These are phyloP conservation scores for Iphiclides podalirius DNA, from an alignment of 2,888 invertebrate genomes.

Conservation along the genomic window DNA sequence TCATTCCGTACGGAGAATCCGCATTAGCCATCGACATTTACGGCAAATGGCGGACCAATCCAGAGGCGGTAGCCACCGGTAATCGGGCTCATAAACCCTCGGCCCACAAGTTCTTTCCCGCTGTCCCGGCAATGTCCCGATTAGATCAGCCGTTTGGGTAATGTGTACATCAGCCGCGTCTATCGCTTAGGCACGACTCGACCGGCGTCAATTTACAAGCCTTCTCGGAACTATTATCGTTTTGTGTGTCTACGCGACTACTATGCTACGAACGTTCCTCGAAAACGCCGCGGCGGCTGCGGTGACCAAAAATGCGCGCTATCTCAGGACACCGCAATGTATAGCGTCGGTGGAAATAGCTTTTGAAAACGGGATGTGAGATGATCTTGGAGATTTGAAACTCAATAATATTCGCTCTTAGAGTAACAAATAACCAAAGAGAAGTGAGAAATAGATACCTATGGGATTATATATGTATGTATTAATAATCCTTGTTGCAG, in stretches of 20 bases:
- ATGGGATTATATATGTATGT: too few relatives aligned
- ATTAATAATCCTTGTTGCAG: too few relatives aligned
- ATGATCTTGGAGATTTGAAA: too few relatives aligned
- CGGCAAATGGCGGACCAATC: too few relatives aligned
- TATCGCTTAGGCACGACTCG: conserved; percentile 25
- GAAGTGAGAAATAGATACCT: too few relatives aligned
- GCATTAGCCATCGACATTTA: too few relatives aligned
- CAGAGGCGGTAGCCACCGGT: too few relatives aligned
- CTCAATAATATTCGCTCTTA: too few relatives aligned
- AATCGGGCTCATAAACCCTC: conserved; percentile 18
- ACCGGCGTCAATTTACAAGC: conserved; percentile 34
- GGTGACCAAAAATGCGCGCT: not conserved
- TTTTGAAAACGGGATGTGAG: too few relatives aligned
- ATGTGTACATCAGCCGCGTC: conserved; percentile 23
- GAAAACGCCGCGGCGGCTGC: conserved; percentile 22
- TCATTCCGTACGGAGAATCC: too few relatives aligned
- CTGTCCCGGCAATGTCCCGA: conserved; percentile 23
- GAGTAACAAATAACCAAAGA: too few relatives aligned
- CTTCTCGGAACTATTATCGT: conserved; percentile 39
- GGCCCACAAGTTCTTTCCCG: conserved; percentile 13
- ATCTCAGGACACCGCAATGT: not conserved
- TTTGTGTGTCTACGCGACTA: conserved; percentile 27
- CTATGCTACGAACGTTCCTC: conserved; percentile 29
- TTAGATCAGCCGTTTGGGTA: conserved; percentile 25
- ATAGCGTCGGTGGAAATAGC: too few relatives aligned